A percentile compares a stretch with the other conserved stretches of the same genome.
Evolutionary conservation across 2,888 invertebrate species (phyloP).

Genomic region (Dione vanillae): DNA sequence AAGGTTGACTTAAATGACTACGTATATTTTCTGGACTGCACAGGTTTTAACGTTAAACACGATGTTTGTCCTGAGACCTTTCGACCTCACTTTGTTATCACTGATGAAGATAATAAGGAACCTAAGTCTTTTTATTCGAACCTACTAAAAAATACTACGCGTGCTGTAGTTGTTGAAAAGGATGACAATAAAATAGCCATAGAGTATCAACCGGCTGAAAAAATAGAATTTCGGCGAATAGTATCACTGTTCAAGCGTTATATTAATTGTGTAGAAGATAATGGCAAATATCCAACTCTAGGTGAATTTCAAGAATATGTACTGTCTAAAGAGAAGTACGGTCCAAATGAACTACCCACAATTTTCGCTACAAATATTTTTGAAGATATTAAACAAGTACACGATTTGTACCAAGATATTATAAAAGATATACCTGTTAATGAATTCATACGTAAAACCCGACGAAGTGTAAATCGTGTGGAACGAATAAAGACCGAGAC

Average conservation of each 20-base stretch:
- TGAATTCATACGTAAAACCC: background rate
- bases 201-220: background rate
- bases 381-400: background rate
- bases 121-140: constrained; percentile 53
- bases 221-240: background rate
- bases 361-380: background rate
- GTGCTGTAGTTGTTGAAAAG: constrained; percentile 37
- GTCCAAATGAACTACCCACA: background rate
- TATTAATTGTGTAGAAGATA: background rate
- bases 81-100: constrained; percentile 52
- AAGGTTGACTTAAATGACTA: constrained; percentile 53
- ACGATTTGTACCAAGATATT: background rate
- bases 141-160: constrained; percentile 46
- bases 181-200: too few relatives aligned
- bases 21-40: constrained; percentile 50
- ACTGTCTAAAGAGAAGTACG: background rate
- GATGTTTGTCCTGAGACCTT: constrained; percentile 51
- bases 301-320: background rate
- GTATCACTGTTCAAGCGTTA: constrained; percentile 7
- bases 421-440: background rate
- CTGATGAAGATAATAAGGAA: constrained; percentile 40
- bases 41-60: background rate
- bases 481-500: background rate
- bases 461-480: background rate
- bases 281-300: background rate